Base-by-base conservation (phyloP, 2,888 invertebrate genomes). In the Carterocephalus palaemon region DNA sequence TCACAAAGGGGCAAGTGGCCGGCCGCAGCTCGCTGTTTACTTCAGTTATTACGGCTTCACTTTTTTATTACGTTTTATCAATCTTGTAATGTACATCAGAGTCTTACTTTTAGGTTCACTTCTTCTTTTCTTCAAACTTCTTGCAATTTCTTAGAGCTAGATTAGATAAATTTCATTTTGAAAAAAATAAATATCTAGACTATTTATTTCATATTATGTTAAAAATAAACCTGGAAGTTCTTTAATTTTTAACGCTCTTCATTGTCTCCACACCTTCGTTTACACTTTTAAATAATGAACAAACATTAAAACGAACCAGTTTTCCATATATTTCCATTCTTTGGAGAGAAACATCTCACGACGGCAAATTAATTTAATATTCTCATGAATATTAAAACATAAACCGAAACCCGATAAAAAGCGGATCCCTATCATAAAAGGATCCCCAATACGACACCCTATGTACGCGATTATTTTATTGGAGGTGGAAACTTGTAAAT, bases 1-100 rank as follows among this genome's bases (percentile, higher is more conserved):
- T 47, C 51, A 49, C 47, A 49, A 48, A 47, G 53, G 45, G 47
- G 48, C 48, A 53, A 50, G 47, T 23, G 42, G 23, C 45, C 51
- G 51, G 46, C 50, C 48, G 51, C 40, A 49, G 41, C 36, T 46
- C 40, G 24, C 39, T 39, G 46, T 48, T 36, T 34, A 47, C 43
- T 43, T 46, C 49, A 47, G 39, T 50, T 46, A 42, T 42, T 52
- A 46, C 13, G 23, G 47, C 24, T 29, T 46, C 32, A 46, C 46
- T 47, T 46, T 49, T 46, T 24, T 66, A 36, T 36, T 41, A 36
- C 22, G 29, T 12, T 36, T 43, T 36, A 43, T 43, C 36, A 43
- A 43, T 42, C 42, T 42, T 26, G 36, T 43, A 43, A 43, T 43
- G 22, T 36, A 16, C 28, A 28, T 22, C 19, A 29, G 16, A 36